Evolutionary conservation across 2,888 invertebrate genomes (phyloP).

Genomic region (Steinernema hermaphroditum): DNA sequence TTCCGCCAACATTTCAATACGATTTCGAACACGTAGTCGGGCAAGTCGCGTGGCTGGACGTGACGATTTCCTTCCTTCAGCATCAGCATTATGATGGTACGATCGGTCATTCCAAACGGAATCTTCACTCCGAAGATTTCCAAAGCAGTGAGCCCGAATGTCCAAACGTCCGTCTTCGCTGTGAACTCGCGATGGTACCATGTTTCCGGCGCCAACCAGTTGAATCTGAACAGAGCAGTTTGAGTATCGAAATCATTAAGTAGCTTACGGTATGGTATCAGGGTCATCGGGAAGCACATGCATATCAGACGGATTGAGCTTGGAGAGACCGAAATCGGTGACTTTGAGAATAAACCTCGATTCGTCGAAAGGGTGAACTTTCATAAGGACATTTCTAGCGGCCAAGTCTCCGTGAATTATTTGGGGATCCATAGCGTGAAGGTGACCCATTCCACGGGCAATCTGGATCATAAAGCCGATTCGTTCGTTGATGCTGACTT

Average conservation of each 20-base stretch:
- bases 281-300: slow-evolving; percentile 44
- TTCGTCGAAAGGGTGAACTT: slow-evolving; percentile 67
- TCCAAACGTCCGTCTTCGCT: slow-evolving; percentile 48
- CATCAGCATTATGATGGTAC: slow-evolving; percentile 34
- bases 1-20: slow-evolving; percentile 45
- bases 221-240: slow-evolving; percentile 36
- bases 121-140: slow-evolving; percentile 45
- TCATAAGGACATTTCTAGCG: slow-evolving; percentile 99
- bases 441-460: slow-evolving; percentile 78
- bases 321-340: slow-evolving; percentile 52
- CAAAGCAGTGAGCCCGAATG: slow-evolving; percentile 46
- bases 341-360: slow-evolving; percentile 45
- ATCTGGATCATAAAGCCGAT: slow-evolving; percentile 48
- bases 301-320: slow-evolving; percentile 41
- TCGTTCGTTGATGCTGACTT: slow-evolving; percentile 37
- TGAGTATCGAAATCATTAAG: neutral
- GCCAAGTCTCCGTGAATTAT: slow-evolving; percentile 96
- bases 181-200: slow-evolving; percentile 41
- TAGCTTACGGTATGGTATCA: slow-evolving; percentile 42
- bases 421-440: slow-evolving; percentile 97
- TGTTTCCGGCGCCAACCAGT: slow-evolving; percentile 53
- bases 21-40: slow-evolving; percentile 44
- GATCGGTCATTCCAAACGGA: slow-evolving; percentile 41
- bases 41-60: slow-evolving; percentile 38
- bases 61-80: slow-evolving; percentile 42